Evolutionary conservation across 2,888 invertebrate species (phyloP).

Genomic region (Plagodis dolabraria): DNA sequence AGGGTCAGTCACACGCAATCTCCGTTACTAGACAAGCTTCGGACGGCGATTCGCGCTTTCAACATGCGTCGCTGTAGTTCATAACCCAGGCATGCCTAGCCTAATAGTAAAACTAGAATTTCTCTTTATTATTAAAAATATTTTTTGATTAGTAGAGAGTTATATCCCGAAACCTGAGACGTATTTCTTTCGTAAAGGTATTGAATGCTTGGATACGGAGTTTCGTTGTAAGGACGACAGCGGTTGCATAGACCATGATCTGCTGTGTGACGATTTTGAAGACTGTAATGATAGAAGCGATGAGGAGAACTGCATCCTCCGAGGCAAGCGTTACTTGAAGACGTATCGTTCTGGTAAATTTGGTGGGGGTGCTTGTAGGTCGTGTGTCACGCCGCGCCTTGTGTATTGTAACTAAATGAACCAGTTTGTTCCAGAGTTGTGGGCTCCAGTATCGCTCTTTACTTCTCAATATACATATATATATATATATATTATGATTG

Average conservation of each 20-base stretch:
- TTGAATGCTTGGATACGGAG: constrained; percentile 69
- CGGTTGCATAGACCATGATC: constrained; percentile 84
- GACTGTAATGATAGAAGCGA: constrained; percentile 88
- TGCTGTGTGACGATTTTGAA: constrained; percentile 84
- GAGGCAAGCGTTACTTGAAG: constrained; percentile 63
- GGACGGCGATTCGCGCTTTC: constrained; percentile 24
- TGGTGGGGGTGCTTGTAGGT: constrained; percentile 58
- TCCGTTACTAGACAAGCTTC: constrained; percentile 19
- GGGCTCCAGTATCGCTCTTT: constrained; percentile 21
- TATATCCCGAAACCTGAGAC: constrained; percentile 10
- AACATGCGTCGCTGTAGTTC: constrained; percentile 22
- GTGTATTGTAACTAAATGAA: constrained; percentile 26
- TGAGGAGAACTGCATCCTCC: constrained; percentile 84
- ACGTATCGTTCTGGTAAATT: constrained; percentile 49
- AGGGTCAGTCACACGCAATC: constrained; percentile 86
- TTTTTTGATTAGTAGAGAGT: constrained; percentile 7
- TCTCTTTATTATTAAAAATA: background rate
- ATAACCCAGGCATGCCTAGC: constrained; percentile 58
- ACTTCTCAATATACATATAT: background rate
- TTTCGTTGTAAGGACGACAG: constrained; percentile 84
- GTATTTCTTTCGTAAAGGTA: constrained; percentile 62
- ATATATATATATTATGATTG: background rate
- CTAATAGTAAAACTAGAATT: constrained; percentile 31
- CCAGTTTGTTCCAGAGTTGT: constrained; percentile 31
- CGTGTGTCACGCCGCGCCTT: constrained; percentile 44